Conservation (phyloP, 2,797 vertebrate genomes). For the Remorina albescens region DNA sequence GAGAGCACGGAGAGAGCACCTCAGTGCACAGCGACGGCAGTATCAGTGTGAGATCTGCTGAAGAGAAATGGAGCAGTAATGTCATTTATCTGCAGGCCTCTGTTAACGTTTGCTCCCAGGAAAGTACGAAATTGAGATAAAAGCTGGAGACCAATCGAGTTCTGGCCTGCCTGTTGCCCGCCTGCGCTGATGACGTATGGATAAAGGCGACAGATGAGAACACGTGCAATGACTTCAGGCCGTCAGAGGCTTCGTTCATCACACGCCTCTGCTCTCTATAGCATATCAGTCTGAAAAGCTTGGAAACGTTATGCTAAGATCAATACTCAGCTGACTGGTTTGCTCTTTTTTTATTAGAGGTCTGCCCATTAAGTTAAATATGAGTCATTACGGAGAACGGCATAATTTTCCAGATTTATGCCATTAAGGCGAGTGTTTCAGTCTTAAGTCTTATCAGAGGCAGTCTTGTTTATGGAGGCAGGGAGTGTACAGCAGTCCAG, state of each 20-base stretch:
- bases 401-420: slow-evolving; percentile 66
- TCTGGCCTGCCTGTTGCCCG: slow-evolving; percentile 75
- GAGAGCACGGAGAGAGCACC: slow-evolving; percentile 44
- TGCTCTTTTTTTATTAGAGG: slow-evolving; percentile 66
- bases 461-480: slow-evolving; percentile 57
- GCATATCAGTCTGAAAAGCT: slow-evolving; percentile 49
- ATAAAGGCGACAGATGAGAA: slow-evolving; percentile 79
- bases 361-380: slow-evolving; percentile 73
- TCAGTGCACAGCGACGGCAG: slow-evolving; percentile 44
- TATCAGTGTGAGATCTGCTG: slow-evolving; percentile 74
- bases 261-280: neutral
- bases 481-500: slow-evolving; percentile 13
- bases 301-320: slow-evolving; percentile 68
- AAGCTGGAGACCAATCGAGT: slow-evolving; percentile 81
- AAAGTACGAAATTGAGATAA: slow-evolving; percentile 82
- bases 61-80: slow-evolving; percentile 80
- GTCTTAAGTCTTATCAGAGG: slow-evolving; percentile 40
- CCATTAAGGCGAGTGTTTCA: slow-evolving; percentile 56
- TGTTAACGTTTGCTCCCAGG: slow-evolving; percentile 80
- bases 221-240: slow-evolving; percentile 54
- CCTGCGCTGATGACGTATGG: slow-evolving; percentile 66
- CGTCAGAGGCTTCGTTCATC: slow-evolving; percentile 59
- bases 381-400: slow-evolving; percentile 71
- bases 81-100: slow-evolving; percentile 82
- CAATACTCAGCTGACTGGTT: slow-evolving; percentile 71